phyloP scores from a whole-genome alignment of 2,113 vertebrate species.

The Ptilonorhynchus violaceus region DNA sequence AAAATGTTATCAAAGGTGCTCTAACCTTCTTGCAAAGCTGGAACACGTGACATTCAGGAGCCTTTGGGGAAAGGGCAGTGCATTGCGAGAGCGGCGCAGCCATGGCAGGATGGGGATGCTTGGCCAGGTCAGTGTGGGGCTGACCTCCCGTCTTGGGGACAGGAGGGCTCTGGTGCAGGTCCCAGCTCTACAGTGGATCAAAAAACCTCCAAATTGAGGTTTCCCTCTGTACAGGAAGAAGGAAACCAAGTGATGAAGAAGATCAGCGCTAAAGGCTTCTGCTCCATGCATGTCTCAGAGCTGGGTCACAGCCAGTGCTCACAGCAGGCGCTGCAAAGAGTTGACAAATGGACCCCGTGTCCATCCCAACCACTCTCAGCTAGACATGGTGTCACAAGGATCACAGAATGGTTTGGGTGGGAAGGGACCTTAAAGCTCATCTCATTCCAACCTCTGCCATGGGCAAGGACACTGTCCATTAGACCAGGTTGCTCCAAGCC shows the following conservation, averaged over 20 bases:
- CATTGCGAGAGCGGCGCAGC: rapidly evolving
- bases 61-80: not conserved
- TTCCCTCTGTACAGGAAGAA: not conserved
- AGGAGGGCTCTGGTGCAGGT: not conserved
- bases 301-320: not conserved
- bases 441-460: rapidly evolving
- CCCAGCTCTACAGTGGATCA: not conserved
- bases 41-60: not conserved
- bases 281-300: not conserved
- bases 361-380: not conserved
- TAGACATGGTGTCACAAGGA: not conserved
- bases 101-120: not conserved
- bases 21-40: not conserved
- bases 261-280: not conserved
- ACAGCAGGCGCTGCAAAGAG: rapidly evolving
- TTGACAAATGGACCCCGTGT: rapidly evolving
- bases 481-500: not conserved
- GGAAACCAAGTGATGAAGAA: not conserved
- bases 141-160: not conserved
- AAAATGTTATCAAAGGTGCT: not conserved
- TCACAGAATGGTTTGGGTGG: not conserved
- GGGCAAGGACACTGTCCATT: not conserved
- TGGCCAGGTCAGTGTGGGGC: not conserved
- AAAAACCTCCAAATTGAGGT: not conserved
- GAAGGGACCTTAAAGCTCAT: not conserved